Conservation (phyloP, 1,140 invertebrate genomes). For the Chlorops oryzae region DNA sequence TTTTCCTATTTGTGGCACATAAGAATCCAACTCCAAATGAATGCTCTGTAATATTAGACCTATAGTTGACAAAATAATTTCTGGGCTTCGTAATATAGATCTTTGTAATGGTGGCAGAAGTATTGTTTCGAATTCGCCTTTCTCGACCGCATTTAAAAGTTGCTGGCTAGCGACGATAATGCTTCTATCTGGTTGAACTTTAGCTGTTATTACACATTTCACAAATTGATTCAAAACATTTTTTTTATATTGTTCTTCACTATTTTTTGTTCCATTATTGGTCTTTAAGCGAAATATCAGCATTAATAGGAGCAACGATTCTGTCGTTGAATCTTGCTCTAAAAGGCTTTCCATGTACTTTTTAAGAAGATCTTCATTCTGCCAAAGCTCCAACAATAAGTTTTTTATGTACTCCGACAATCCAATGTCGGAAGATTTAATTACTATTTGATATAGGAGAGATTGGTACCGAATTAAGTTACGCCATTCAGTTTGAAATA, state of each 20-base stretch:
- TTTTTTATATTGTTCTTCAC: conserved; percentile 46
- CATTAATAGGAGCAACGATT: conserved; percentile 30
- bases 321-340: conserved; percentile 29
- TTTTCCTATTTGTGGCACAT: conserved; percentile 75
- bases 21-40: conserved; percentile 71
- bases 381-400: conserved; percentile 34
- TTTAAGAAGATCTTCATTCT: conserved; percentile 29
- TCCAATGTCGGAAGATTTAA: conserved; percentile 23
- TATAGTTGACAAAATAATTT: conserved; percentile 79
- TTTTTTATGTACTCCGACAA: conserved; percentile 32
- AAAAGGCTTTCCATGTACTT: conserved; percentile 23
- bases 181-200: conserved; percentile 65
- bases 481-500: conserved; percentile 34
- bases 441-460: conserved; percentile 29
- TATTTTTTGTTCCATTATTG: conserved; percentile 5
- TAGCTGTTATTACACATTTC: conserved; percentile 75
- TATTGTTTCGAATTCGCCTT: conserved; percentile 68
- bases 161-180: conserved; percentile 60
- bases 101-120: conserved; percentile 84
- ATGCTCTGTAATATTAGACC: conserved; percentile 66
- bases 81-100: conserved; percentile 88
- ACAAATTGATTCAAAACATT: conserved; percentile 68
- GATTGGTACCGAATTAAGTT: conserved; percentile 34
- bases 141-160: conserved; percentile 59
- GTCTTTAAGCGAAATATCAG: conserved; percentile 23